Conservation (phyloP, 2,888 invertebrate genomes). For the Meiosimyza platycephala region DNA sequence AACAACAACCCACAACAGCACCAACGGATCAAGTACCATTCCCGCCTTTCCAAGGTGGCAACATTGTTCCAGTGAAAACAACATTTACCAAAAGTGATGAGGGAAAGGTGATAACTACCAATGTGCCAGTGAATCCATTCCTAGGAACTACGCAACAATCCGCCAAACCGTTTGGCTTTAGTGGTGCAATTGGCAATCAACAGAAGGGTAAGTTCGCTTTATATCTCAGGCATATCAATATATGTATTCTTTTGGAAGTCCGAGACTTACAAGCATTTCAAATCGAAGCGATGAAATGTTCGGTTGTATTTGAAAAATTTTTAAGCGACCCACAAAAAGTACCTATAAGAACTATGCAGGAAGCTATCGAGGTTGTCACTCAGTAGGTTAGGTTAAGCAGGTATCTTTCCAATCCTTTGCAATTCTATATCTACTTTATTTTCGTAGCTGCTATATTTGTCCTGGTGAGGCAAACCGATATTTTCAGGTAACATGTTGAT, state of each 20-base stretch:
- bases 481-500: too few species aligned
- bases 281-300: not conserved
- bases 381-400: too few species aligned
- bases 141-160: constrained; percentile 49
- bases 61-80: constrained; percentile 49
- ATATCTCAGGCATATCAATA: not conserved
- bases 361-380: too few species aligned
- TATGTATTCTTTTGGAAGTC: not conserved
- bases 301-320: not conserved
- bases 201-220: constrained; percentile 50
- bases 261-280: not conserved
- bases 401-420: too few species aligned
- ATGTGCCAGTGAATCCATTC: constrained; percentile 42
- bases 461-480: too few species aligned
- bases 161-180: constrained; percentile 53
- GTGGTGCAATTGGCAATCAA: constrained; percentile 26
- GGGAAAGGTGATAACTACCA: constrained; percentile 62
- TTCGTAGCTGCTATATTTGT: too few species aligned
- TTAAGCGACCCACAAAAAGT: too few species aligned
- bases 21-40: constrained; percentile 47
- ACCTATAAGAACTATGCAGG: too few species aligned
- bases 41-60: constrained; percentile 45
- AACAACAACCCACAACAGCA: constrained; percentile 5
- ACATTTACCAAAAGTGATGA: constrained; percentile 64
- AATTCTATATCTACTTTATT: too few species aligned